These are phyloP conservation scores for Melanerpes formicivorus DNA, from an alignment of 2,113 vertebrate genomes.

Conservation along the genomic window DNA sequence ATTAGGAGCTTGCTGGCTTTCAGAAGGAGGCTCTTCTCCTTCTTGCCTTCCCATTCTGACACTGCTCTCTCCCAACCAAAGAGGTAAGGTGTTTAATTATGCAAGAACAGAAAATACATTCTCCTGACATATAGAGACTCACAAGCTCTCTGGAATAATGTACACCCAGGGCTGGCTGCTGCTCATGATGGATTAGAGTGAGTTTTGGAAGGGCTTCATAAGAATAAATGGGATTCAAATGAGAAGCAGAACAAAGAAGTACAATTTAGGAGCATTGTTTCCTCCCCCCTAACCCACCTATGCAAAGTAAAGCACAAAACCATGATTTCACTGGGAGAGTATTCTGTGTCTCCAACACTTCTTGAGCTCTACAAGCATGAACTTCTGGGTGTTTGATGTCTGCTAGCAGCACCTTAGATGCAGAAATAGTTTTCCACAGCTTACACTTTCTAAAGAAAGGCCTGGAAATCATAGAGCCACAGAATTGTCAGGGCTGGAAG, in stretches of 20 bases:
- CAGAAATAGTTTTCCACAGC: neutral
- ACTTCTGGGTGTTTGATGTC: neutral
- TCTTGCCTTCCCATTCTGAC: neutral
- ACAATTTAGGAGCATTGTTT: neutral
- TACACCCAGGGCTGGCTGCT: neutral
- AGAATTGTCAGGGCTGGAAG: no score
- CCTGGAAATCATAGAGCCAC: neutral
- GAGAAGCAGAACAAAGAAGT: neutral
- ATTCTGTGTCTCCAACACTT: neutral
- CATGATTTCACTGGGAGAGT: neutral
- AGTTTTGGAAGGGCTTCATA: conserved; percentile 10
- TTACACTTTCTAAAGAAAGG: neutral
- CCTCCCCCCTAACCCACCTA: neutral
- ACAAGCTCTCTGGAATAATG: neutral
- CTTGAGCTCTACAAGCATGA: neutral
- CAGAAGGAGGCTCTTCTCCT: neutral
- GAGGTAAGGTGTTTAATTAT: conserved; percentile 21
- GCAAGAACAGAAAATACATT: conserved; percentile 4
- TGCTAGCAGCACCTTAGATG: neutral
- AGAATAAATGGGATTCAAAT: neutral
- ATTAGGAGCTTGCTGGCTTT: neutral
- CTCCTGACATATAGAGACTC: neutral
- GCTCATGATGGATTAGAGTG: conserved; percentile 1
- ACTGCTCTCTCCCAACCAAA: conserved; percentile 19
- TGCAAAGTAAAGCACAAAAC: neutral